Evolutionary conservation across 2,797 vertebrate species (phyloP), one percentile per base, ranked within the genome.

Genomic region (Enteromius treurensis): DNA sequence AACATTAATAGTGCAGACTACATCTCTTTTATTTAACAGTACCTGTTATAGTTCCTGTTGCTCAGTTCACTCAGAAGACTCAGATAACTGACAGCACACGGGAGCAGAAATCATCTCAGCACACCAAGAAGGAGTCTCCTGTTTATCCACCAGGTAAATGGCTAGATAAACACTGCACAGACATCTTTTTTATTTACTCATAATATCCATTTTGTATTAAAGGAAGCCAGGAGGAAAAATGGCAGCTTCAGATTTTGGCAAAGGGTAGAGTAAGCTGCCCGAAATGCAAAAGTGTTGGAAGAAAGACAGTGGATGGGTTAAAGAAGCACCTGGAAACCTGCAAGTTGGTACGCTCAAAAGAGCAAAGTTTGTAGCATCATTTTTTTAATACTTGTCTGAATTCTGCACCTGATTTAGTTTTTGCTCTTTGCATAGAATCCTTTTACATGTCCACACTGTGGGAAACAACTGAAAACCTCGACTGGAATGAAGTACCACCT

Each of bases 401-500:
- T 1, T 42, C 14, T 64, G 23, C n/a, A 32, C 15, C 0, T 58
- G 19, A 23, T 77, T 81, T 42, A 45, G 1, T 13, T 10, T 2
- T 19, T 73, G 64, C 55, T 81, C 60, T 26, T 34, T 82, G 32
- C 34, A 80, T 89, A 99, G 97, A 95, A 97, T 89, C 93, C 95
- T 37, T 97, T 96, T 80, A 96, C 95, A 0, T 99, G 97, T 87
- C 96, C 95, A 64, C 96, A 98, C 89, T 99, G 97, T 62, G 97
- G 95, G 78, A 99, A 98, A 89, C 96, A 98, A 81, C 94, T 98
- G 42, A 97, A 96, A 89, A 98, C 97, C 26, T 92, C 96, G 55
- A 97, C 96, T 17, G 97, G 97, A 85, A 98, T 98, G 96, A 99
- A 98, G 89, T 99, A 98, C 88, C 97, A 99, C 23, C 91, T 98